A percentile compares a stretch with the other conserved stretches of the same genome.
Conservation (phyloP, 2,113 vertebrate genomes). For the Phylloscopus trochilus region DNA sequence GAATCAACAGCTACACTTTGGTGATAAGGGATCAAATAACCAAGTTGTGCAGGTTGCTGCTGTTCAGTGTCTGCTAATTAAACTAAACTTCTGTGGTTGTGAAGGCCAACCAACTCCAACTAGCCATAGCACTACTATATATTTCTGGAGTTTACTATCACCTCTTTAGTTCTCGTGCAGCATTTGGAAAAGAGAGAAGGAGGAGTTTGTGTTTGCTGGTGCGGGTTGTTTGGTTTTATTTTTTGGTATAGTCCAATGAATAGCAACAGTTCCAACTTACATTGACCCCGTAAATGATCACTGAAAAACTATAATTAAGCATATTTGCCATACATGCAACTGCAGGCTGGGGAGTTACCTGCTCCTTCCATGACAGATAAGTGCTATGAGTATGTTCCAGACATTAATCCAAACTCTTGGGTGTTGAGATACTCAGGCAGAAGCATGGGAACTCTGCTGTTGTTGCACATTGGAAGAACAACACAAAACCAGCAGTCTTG, state of each 20-base stretch:
- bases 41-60: neutral
- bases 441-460: neutral
- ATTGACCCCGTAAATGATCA: neutral
- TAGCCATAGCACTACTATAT: neutral
- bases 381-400: neutral
- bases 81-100: neutral
- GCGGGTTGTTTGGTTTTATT: too few species aligned
- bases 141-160: neutral
- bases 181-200: neutral
- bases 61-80: neutral
- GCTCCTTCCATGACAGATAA: neutral
- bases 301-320: neutral
- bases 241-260: neutral
- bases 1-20: neutral
- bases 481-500: neutral
- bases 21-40: slow-evolving; percentile 16
- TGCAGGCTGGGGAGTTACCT: neutral
- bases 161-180: neutral
- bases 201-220: neutral
- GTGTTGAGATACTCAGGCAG: neutral
- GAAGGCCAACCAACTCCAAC: neutral
- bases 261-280: neutral
- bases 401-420: neutral
- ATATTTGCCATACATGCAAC: neutral
- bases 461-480: neutral